A percentile compares a stretch with the other conserved stretches of the same genome.
These are phyloP conservation scores for Philaenus spumarius DNA, from an alignment of 1,140 invertebrate genomes.

Conservation along the genomic window DNA sequence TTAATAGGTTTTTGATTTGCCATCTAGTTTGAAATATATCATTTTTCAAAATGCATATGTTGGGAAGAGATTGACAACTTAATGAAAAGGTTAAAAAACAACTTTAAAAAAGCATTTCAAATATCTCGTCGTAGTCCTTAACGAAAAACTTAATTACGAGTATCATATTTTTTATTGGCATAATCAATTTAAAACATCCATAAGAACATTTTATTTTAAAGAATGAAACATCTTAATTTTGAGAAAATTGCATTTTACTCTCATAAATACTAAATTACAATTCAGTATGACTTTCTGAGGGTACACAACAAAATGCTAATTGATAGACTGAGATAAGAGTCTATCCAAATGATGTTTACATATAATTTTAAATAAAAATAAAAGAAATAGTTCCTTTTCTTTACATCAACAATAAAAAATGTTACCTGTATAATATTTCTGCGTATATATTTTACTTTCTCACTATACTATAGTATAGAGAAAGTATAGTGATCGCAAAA, in stretches of 20 bases:
- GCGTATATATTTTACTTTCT: too few relatives aligned
- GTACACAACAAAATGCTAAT: background rate
- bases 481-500: too few relatives aligned
- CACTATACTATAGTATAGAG: too few relatives aligned
- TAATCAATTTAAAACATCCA: background rate
- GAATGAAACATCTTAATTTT: background rate
- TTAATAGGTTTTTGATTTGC: too few relatives aligned
- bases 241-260: conserved; percentile 1
- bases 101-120: background rate
- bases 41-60: background rate
- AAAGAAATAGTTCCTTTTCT: conserved; percentile 6
- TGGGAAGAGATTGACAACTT: background rate
- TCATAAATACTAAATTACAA: background rate
- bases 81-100: background rate
- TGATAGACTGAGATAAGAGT: background rate
- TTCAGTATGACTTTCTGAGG: conserved; percentile 1
- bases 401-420: background rate
- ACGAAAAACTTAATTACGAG: conserved; percentile 5
- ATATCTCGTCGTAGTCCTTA: background rate
- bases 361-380: background rate
- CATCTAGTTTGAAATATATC: background rate
- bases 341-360: background rate
- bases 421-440: background rate
- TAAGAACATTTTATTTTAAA: conserved; percentile 4
- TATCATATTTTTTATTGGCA: background rate